Base-by-base conservation (phyloP, 2,113 vertebrate genomes). In the Calidris pygmaea region DNA sequence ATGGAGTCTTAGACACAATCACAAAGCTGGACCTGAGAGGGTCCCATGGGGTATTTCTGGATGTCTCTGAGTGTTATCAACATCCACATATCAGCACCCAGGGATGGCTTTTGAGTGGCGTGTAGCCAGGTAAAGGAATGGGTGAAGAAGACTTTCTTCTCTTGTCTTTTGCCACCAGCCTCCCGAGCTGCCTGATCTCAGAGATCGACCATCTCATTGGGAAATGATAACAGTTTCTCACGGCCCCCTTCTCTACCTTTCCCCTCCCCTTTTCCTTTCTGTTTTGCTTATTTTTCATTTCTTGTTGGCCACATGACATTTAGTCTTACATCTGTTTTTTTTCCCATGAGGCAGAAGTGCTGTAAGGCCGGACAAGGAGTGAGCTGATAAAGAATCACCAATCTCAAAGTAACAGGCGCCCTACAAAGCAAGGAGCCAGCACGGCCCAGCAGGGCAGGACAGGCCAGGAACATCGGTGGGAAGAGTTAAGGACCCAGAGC, bases 321-420 rank as follows among this genome's bases (percentile, higher is more conserved):
- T 92, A 86, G 63, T 60, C 72, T 85, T 26, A 37, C 59, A 75
- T 6, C 37, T 39, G 37, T 39, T 39, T 58, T 37, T 39, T 68
- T 74, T 41, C 35, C 39, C 35, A 23, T 3, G 50, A 53, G 72
- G 67, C 67, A 88, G 65, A 67, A 86, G 59, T 12, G 67, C 50
- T 0, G 0, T 0, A 0, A 67, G 79, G 82, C 67, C 0, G 0
- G 55, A 26, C 1, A 4, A 68, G 76, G 52, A 66, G 29, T 5
- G 65, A 63, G 56, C 68, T 74, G 91, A 68, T 30, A 71, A 65
- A 55, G 76, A 78, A 53, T 53, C 45, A 43, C 29, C 75, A 30
- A 41, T n/a, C 59, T 58, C 15, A 3, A 32, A 66, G 43, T 29
- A 67, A 56, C 27, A 35, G 39, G 37, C 29, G 4, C 8, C 56